Evolutionary conservation across 2,888 invertebrate species (phyloP).

Genomic region (Flexamia atlantica): DNA sequence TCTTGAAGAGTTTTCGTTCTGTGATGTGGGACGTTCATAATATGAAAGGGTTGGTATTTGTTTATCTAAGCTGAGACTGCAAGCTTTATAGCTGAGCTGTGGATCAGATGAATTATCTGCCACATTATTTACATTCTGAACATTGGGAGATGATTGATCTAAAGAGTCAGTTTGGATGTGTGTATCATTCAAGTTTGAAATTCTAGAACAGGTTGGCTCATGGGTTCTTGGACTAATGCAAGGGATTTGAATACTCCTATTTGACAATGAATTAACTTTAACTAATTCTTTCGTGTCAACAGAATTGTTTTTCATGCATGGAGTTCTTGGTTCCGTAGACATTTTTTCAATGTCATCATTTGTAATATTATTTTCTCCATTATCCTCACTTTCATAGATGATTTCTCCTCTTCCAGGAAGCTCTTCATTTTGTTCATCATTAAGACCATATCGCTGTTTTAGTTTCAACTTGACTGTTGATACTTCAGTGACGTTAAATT

Average conservation of each 20-base stretch:
- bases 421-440: background rate
- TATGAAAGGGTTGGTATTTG: background rate
- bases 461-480: constrained; percentile 19
- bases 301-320: background rate
- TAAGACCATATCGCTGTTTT: constrained; percentile 14
- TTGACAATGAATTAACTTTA: background rate
- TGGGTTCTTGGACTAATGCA: background rate
- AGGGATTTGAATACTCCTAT: background rate
- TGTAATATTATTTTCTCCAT: background rate
- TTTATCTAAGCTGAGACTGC: background rate
- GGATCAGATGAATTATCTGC: background rate
- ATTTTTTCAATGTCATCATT: background rate
- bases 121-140: background rate
- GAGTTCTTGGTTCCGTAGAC: background rate
- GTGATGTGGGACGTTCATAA: background rate
- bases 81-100: background rate
- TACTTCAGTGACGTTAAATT: constrained; percentile 1
- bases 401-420: background rate
- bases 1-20: background rate
- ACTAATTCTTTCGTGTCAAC: background rate
- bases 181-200: background rate
- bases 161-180: background rate
- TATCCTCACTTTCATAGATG: background rate
- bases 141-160: background rate
- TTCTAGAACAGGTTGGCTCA: background rate